These are phyloP conservation scores for Halcyon leucocephala DNA, from an alignment of 2,797 vertebrate species.

Conservation along the genomic window DNA sequence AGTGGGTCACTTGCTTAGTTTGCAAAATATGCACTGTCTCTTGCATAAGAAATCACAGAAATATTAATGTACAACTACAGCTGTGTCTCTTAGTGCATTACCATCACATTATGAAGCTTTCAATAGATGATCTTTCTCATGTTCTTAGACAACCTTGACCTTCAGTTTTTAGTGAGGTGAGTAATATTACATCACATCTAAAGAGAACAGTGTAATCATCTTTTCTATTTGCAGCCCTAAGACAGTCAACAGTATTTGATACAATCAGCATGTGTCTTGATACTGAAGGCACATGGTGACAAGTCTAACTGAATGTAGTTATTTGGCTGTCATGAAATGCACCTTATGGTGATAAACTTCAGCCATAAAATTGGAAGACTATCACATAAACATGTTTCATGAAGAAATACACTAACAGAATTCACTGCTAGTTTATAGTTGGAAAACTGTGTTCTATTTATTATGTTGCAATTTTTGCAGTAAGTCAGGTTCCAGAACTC, in stretches of 20 bases:
- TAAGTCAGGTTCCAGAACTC: slow-evolving; percentile 75
- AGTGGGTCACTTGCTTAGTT: not conserved
- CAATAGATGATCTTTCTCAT: slow-evolving; percentile 74
- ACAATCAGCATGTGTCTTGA: slow-evolving; percentile 89
- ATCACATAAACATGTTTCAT: slow-evolving; percentile 89
- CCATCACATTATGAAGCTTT: slow-evolving; percentile 72
- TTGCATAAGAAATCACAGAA: slow-evolving; percentile 47
- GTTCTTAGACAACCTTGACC: slow-evolving; percentile 82
- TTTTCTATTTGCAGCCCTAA: slow-evolving; percentile 81
- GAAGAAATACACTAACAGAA: slow-evolving; percentile 86
- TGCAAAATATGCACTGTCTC: not conserved
- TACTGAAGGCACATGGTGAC: slow-evolving; percentile 85
- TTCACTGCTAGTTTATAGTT: slow-evolving; percentile 83
- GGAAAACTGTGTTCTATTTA: slow-evolving; percentile 81
- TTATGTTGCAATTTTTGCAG: slow-evolving; percentile 80
- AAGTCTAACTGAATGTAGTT: slow-evolving; percentile 88
- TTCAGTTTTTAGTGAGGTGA: slow-evolving; percentile 80
- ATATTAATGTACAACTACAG: slow-evolving; percentile 44
- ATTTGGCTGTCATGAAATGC: slow-evolving; percentile 87
- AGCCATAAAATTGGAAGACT: slow-evolving; percentile 86
- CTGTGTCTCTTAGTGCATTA: slow-evolving; percentile 69
- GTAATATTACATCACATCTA: slow-evolving; percentile 82
- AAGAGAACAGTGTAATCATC: slow-evolving; percentile 82
- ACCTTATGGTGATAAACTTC: slow-evolving; percentile 88
- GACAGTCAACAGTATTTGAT: slow-evolving; percentile 85